phyloP scores from a whole-genome alignment of 2,113 vertebrate species.

The Poeciliopsis occidentalis region DNA sequence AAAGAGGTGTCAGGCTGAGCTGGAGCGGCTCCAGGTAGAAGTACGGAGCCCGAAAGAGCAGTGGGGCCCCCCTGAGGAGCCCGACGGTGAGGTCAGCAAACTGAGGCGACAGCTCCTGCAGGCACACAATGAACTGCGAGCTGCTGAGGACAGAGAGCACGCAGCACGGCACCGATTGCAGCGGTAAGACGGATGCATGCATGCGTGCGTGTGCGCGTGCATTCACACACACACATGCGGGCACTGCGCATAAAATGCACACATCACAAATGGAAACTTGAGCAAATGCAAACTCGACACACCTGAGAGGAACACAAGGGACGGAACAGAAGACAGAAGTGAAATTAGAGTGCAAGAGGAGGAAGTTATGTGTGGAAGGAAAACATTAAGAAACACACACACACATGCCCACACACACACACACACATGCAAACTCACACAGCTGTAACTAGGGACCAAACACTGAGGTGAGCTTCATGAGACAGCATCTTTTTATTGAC shows the following conservation, averaged over 20 bases:
- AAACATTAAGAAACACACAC: conserved; percentile 13
- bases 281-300: background rate
- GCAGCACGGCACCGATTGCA: conserved; percentile 51
- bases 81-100: conserved; percentile 65
- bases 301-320: conserved; percentile 63
- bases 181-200: conserved; percentile 52
- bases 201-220: background rate
- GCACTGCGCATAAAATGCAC: background rate
- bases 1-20: conserved; percentile 74
- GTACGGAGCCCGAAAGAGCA: conserved; percentile 54
- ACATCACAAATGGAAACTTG: background rate
- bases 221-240: background rate
- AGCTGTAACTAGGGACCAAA: conserved; percentile 26
- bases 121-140: conserved; percentile 61
- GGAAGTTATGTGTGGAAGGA: conserved; percentile 21
- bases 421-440: background rate
- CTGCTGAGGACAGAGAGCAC: conserved; percentile 63
- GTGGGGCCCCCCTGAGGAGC: conserved; percentile 51
- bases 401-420: too few species aligned
- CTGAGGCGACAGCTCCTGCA: conserved; percentile 67
- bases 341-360: conserved; percentile 57
- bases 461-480: conserved; percentile 33
- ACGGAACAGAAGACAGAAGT: conserved; percentile 74
- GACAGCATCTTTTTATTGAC: conserved; percentile 44
- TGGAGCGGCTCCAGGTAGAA: conserved; percentile 77